Evolutionary conservation across 2,888 invertebrate species (phyloP).

Genomic region (Melanchra persicariae): DNA sequence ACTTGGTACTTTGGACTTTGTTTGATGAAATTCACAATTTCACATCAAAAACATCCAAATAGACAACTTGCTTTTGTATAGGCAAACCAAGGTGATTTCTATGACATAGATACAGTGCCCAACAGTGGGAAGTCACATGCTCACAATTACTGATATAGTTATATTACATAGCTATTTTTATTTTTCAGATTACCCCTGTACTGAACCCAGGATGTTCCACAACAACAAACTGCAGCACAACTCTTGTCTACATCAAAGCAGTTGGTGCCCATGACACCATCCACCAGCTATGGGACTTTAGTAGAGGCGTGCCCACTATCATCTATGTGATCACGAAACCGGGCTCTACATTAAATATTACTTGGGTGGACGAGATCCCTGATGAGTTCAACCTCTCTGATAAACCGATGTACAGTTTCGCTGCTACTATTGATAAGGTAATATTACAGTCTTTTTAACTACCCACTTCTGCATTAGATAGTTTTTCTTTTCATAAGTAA

Average conservation of each 20-base stretch:
- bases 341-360: constrained; percentile 85
- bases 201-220: constrained; percentile 81
- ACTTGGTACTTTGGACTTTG: not conserved
- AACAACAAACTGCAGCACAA: constrained; percentile 71
- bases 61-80: no score
- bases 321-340: constrained; percentile 88
- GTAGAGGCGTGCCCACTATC: constrained; percentile 90
- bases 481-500: no score
- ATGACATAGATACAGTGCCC: not conserved
- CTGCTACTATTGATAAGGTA: constrained; percentile 92
- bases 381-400: constrained; percentile 83
- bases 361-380: constrained; percentile 84
- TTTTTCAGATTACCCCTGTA: constrained; percentile 78
- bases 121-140: not conserved
- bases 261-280: constrained; percentile 90
- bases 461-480: no score
- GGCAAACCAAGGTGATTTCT: not conserved
- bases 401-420: constrained; percentile 90
- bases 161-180: no score
- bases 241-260: constrained; percentile 90
- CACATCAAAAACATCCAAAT: not conserved
- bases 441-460: not conserved
- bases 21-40: not conserved
- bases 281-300: constrained; percentile 93
- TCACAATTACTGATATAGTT: no score